These are phyloP conservation scores for Lasiurus cinereus DNA, from an alignment of 2,113 vertebrate species.

Conservation along the genomic window DNA sequence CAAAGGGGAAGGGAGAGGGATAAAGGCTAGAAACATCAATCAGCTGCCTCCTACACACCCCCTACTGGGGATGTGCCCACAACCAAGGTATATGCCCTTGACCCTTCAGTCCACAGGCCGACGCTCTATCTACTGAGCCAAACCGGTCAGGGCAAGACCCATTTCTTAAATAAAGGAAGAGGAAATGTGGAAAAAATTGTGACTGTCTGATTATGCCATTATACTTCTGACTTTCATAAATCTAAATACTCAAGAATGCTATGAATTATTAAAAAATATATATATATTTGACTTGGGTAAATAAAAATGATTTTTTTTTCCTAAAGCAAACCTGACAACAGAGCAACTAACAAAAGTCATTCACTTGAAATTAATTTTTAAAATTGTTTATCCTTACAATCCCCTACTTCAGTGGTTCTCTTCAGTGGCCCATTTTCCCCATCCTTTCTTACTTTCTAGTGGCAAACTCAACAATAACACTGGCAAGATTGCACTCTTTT, in stretches of 20 bases:
- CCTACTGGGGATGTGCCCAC: too few relatives aligned
- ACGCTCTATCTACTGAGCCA: too few relatives aligned
- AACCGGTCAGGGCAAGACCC: too few relatives aligned
- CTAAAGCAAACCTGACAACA: conserved; percentile 8
- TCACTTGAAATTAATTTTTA: conserved; percentile 47
- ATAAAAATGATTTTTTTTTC: conserved; percentile 44
- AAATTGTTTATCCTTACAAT: not conserved
- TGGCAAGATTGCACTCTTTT: not conserved
- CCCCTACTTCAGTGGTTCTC: not conserved
- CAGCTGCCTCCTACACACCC: too few relatives aligned
- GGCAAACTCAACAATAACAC: not conserved
- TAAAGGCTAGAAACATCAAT: too few relatives aligned
- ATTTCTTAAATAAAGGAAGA: conserved; percentile 43
- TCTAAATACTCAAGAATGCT: not conserved
- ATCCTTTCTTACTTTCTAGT: conserved; percentile 14
- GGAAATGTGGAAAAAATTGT: conserved; percentile 39
- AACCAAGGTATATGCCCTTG: too few relatives aligned
- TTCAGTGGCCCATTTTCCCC: not conserved
- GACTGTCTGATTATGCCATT: not conserved
- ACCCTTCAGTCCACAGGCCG: too few relatives aligned
- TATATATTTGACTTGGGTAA: conserved; percentile 26
- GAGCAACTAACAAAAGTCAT: conserved; percentile 31
- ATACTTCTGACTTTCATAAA: conserved; percentile 26
- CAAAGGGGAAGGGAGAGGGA: too few relatives aligned
- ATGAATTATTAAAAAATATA: conserved; percentile 26